These are phyloP conservation scores for Campoletis sonorensis DNA, from an alignment of 1,140 invertebrate genomes.

Conservation along the genomic window DNA sequence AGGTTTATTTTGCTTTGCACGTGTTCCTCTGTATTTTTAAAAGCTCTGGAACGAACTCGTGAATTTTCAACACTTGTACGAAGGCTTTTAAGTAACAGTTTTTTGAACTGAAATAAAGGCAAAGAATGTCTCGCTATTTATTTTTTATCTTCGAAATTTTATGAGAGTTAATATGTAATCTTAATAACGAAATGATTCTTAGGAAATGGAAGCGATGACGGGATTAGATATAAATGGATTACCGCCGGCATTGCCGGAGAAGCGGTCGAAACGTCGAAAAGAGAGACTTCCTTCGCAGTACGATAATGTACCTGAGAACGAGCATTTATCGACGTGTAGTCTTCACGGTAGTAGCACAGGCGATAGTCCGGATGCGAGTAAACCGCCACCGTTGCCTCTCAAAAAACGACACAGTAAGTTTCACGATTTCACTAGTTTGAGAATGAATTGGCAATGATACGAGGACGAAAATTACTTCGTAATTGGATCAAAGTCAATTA, in stretches of 20 bases:
- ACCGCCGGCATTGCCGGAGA: slow-evolving; percentile 84
- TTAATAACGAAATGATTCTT: slow-evolving; percentile 41
- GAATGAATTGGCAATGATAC: slow-evolving; percentile 29
- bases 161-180: too few species aligned
- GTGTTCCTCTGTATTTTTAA: too few species aligned
- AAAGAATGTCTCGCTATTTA: too few species aligned
- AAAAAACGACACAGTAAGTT: slow-evolving; percentile 96
- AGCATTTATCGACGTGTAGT: slow-evolving; percentile 78
- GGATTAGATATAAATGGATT: slow-evolving; percentile 69
- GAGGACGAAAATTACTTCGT: not conserved
- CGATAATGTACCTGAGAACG: slow-evolving; percentile 83
- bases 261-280: slow-evolving; percentile 74
- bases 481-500: not conserved
- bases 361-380: slow-evolving; percentile 76
- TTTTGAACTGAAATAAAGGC: too few species aligned
- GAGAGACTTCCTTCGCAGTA: slow-evolving; percentile 84
- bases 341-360: slow-evolving; percentile 74
- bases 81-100: too few species aligned
- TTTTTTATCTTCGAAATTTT: too few species aligned
- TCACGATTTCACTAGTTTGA: slow-evolving; percentile 46
- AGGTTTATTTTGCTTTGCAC: too few species aligned
- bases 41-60: too few species aligned
- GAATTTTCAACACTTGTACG: too few species aligned
- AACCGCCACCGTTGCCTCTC: slow-evolving; percentile 91
- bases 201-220: slow-evolving; percentile 68